Conservation (phyloP, 2,888 invertebrate species). For the Drosophila prolongata region DNA sequence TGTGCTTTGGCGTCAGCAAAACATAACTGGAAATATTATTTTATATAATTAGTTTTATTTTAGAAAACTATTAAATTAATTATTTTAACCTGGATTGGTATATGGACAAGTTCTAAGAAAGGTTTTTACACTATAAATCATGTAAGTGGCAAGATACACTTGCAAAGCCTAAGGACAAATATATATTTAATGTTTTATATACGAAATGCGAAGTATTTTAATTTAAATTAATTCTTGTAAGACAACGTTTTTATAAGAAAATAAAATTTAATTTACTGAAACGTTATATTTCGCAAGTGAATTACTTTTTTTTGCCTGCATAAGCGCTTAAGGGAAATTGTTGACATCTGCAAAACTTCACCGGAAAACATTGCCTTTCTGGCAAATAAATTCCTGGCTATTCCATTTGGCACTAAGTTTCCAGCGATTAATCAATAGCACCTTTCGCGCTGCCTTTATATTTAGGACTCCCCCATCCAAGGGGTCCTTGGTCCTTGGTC, state of each 20-base stretch:
- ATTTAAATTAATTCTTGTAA: not conserved
- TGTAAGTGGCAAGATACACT: too few relatives aligned
- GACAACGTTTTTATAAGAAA: not conserved
- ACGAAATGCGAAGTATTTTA: too few relatives aligned
- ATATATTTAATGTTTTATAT: too few relatives aligned
- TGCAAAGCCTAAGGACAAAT: too few relatives aligned
- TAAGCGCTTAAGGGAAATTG: not conserved
- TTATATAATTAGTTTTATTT: too few relatives aligned
- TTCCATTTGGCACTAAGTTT: conserved; percentile 23
- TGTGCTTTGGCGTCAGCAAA: not conserved
- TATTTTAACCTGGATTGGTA: too few relatives aligned
- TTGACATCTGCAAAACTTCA: not conserved
- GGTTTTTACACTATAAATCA: too few relatives aligned
- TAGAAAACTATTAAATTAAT: too few relatives aligned
- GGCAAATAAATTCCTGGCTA: conserved; percentile 16
- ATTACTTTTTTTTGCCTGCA: not conserved
- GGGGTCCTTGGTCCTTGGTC: conserved; percentile 31
- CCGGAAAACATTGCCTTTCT: conserved; percentile 6
- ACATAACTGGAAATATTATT: too few relatives aligned
- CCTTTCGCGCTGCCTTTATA: conserved; percentile 42
- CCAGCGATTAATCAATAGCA: conserved; percentile 50
- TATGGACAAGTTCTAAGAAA: too few relatives aligned
- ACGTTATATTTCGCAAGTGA: not conserved
- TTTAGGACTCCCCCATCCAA: conserved; percentile 34
- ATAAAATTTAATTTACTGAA: not conserved